These are phyloP conservation scores for Pangasius macronema DNA, from an alignment of 2,797 vertebrate genomes.

Conservation along the genomic window DNA sequence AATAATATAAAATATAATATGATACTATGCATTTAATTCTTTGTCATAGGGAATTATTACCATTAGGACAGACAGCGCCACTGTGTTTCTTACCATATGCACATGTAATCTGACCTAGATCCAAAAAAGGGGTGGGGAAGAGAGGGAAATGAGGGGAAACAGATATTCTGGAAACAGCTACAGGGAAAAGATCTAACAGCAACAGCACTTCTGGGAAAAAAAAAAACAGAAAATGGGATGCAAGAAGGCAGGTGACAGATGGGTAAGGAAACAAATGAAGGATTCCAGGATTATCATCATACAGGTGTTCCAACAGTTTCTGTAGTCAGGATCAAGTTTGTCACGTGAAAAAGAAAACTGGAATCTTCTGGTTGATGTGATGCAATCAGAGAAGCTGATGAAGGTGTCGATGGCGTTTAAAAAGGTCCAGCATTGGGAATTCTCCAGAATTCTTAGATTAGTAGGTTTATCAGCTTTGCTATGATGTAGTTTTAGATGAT, in stretches of 20 bases:
- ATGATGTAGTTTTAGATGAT: neutral
- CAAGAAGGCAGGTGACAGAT: slow-evolving; percentile 6
- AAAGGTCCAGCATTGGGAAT: neutral
- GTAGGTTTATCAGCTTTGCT: neutral
- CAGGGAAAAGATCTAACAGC: slow-evolving; percentile 32
- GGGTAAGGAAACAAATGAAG: slow-evolving; percentile 2
- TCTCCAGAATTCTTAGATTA: neutral
- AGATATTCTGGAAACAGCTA: slow-evolving; percentile 45
- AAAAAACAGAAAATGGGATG: neutral
- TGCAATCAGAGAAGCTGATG: neutral
- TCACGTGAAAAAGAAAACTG: neutral
- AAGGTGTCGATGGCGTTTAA: neutral
- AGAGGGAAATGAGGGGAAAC: neutral
- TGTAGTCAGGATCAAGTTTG: neutral
- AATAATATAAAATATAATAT: neutral
- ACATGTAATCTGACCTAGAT: slow-evolving; percentile 14
- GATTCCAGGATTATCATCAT: neutral
- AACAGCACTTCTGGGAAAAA: neutral
- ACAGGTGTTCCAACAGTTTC: neutral
- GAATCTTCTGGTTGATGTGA: neutral
- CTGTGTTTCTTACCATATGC: neutral
- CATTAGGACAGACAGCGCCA: neutral
- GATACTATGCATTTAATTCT: neutral
- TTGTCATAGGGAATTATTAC: neutral
- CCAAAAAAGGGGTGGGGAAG: neutral